phyloP scores from a whole-genome alignment of 2,888 invertebrate species.

The Trachelus troglodyta region DNA sequence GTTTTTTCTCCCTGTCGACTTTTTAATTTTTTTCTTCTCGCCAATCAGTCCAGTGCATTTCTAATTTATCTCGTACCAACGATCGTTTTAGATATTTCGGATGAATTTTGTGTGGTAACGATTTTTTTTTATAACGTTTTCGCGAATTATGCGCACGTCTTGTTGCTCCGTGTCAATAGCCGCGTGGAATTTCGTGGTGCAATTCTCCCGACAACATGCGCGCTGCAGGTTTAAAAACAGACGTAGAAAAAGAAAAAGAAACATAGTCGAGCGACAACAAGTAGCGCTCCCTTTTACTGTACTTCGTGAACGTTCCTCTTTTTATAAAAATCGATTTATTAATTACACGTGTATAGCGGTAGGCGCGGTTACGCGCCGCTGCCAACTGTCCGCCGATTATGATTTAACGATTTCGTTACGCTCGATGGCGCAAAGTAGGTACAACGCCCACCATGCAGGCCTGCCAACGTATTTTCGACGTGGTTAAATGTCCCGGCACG shows the following conservation, averaged over 20 bases:
- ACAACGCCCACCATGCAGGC: not conserved
- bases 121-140: too few relatives aligned
- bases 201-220: not conserved
- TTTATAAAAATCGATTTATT: conserved; percentile 37
- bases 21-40: not conserved
- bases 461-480: not conserved
- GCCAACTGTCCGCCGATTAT: conserved; percentile 39
- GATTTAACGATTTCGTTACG: conserved; percentile 49
- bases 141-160: too few relatives aligned
- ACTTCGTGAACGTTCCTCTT: too few relatives aligned
- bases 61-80: not conserved
- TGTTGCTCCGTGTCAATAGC: not conserved
- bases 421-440: conserved; percentile 18
- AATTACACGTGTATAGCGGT: conserved; percentile 35
- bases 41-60: not conserved
- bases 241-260: not conserved
- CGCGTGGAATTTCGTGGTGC: not conserved
- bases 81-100: not conserved
- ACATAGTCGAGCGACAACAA: not conserved
- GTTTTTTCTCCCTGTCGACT: not conserved
- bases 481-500: too few relatives aligned
- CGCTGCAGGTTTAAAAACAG: too few relatives aligned
- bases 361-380: conserved; percentile 24
- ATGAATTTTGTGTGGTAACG: not conserved
- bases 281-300: too few relatives aligned